Conservation (phyloP, 35 echinoderm and acorn worm genomes). For the Apostichopus japonicus region DNA sequence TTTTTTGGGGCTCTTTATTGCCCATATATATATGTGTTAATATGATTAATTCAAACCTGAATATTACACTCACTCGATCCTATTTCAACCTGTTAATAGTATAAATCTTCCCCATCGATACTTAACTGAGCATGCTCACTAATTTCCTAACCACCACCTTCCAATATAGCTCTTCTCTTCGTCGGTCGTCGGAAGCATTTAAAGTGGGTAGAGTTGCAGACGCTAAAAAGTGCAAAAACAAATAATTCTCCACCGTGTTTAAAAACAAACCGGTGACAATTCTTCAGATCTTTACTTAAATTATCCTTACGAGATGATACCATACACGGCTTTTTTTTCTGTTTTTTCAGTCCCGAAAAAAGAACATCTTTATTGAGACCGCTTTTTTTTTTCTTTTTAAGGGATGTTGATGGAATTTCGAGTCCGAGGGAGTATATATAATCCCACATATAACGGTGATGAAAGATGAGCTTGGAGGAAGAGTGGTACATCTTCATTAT, state of each 20-base stretch:
- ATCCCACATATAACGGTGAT: not conserved
- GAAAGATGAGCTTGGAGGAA: slow-evolving; percentile 5
- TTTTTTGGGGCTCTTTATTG: too few relatives aligned
- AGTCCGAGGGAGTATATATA: not conserved
- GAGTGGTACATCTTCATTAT: slow-evolving; percentile 34
- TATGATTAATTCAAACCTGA: too few relatives aligned
- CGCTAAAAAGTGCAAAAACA: not conserved
- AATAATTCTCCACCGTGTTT: slow-evolving; percentile 13
- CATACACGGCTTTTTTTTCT: not conserved
- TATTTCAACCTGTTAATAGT: too few relatives aligned
- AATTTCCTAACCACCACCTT: too few relatives aligned
- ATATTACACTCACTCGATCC: too few relatives aligned
- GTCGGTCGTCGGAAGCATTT: too few relatives aligned
- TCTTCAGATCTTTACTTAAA: not conserved
- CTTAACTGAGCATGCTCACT: too few relatives aligned
- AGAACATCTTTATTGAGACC: not conserved
- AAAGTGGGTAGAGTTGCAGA: not conserved
- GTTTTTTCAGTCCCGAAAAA: not conserved
- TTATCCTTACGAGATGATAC: not conserved
- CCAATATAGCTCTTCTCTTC: too few relatives aligned
- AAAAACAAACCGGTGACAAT: slow-evolving; percentile 12
- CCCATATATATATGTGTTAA: too few relatives aligned
- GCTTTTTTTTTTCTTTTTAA: not conserved
- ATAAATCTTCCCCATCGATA: too few relatives aligned
- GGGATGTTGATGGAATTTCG: slow-evolving; percentile 10